Percentiles rank a stretch among this genome's conserved stretches.
phyloP scores from a whole-genome alignment of 2,113 vertebrate species.

The Antigone vipio region DNA sequence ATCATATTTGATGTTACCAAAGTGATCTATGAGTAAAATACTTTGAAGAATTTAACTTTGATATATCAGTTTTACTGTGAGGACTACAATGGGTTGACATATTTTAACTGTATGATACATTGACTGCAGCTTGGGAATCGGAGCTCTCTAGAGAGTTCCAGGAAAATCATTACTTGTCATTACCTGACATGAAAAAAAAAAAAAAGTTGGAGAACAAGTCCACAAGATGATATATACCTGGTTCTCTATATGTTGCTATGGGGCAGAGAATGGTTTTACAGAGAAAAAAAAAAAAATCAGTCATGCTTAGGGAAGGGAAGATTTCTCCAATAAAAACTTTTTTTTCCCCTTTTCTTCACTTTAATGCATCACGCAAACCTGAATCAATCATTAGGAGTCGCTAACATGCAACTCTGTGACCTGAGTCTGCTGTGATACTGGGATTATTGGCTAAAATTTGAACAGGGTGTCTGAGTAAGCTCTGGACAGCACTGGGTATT shows the following conservation, averaged over 20 bases:
- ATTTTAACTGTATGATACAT: not conserved
- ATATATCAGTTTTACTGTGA: constrained; percentile 38
- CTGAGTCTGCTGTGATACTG: not conserved
- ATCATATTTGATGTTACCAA: constrained; percentile 55
- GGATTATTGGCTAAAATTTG: not conserved
- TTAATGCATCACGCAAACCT: not conserved
- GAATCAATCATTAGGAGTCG: not conserved
- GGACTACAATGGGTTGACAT: constrained; percentile 1
- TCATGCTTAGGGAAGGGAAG: not conserved
- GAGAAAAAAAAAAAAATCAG: not conserved
- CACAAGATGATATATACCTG: not conserved
- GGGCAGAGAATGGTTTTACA: not conserved
- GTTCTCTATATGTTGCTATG: not conserved
- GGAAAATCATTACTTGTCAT: not conserved
- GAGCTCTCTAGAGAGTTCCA: not conserved
- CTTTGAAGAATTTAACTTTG: constrained; percentile 42
- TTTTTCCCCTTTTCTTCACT: not conserved
- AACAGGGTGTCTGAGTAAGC: not conserved
- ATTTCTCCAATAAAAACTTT: not conserved
- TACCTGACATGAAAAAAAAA: not conserved
- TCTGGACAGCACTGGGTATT: not conserved
- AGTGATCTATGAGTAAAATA: constrained; percentile 48
- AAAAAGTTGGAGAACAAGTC: not conserved
- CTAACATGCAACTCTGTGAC: not conserved
- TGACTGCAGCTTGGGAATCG: not conserved